These are phyloP conservation scores for Microtus richardsoni DNA, from an alignment of 2,113 vertebrate species.

Conservation along the genomic window DNA sequence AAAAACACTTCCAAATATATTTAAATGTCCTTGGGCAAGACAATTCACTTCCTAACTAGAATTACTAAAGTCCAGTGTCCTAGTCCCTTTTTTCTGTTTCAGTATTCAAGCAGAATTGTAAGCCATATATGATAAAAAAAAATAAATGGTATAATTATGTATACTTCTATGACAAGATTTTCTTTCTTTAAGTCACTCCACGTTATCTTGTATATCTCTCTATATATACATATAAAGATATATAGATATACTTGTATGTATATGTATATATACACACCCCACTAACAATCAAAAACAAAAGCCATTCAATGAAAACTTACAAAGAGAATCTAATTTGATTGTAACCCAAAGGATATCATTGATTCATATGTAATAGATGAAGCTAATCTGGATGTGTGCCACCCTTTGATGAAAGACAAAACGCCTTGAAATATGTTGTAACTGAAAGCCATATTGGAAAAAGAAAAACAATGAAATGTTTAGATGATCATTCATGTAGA, in stretches of 20 bases:
- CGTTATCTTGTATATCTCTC: not conserved
- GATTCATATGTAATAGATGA: not conserved
- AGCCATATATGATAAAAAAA: not conserved
- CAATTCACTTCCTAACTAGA: not conserved
- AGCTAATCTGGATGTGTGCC: not conserved
- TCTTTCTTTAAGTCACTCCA: constrained; percentile 14
- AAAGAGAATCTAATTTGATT: constrained; percentile 57
- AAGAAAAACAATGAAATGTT: constrained; percentile 7
- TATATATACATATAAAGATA: no score
- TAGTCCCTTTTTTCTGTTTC: not conserved
- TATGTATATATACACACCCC: no score
- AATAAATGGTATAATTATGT: not conserved
- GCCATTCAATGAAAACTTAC: constrained; percentile 3
- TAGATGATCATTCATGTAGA: not conserved
- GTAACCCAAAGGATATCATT: constrained; percentile 70
- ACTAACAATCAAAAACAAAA: constrained; percentile 40
- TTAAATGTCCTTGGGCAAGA: not conserved
- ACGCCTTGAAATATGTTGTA: not conserved
- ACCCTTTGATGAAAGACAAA: not conserved
- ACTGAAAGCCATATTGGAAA: not conserved
- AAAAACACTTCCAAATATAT: not conserved
- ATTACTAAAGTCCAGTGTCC: not conserved
- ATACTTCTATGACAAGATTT: not conserved
- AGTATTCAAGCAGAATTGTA: not conserved
- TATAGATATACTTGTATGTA: no score